Conservation (phyloP, 2,888 invertebrate species). For the Eupithecia pulchellata region DNA sequence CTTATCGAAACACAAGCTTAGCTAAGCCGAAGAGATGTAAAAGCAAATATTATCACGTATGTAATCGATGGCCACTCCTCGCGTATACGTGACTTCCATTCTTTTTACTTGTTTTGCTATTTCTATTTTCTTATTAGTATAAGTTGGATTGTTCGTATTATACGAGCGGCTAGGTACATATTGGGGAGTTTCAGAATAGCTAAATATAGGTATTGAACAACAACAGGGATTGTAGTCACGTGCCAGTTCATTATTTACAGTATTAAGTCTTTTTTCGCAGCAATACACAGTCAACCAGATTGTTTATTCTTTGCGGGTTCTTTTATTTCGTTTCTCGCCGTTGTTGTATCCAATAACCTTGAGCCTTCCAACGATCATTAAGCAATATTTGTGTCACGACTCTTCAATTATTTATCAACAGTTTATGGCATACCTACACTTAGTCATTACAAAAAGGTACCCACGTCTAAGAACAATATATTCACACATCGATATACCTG, state of each 20-base stretch:
- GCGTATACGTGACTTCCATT: conserved; percentile 68
- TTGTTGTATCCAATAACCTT: conserved; percentile 9
- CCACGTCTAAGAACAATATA: neutral
- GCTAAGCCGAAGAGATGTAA: conserved; percentile 42
- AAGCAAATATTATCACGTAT: conserved; percentile 80
- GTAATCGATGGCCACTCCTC: conserved; percentile 64
- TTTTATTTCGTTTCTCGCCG: neutral
- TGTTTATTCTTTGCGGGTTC: neutral
- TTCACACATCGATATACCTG: too few relatives aligned
- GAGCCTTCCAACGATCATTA: conserved; percentile 11
- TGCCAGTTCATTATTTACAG: neutral
- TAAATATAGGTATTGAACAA: neutral
- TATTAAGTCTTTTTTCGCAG: neutral
- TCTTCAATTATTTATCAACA: conserved; percentile 16
- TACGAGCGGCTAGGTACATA: conserved; percentile 6
- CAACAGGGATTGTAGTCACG: neutral
- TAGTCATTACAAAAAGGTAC: neutral
- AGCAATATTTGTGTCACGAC: conserved; percentile 17
- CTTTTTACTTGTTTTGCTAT: conserved; percentile 61
- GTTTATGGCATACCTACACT: conserved; percentile 3
- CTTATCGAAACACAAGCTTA: conserved; percentile 42
- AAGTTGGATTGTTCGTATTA: conserved; percentile 15
- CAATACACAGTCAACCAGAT: neutral
- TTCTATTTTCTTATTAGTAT: conserved; percentile 30
- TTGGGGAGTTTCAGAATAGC: neutral